Conservation (phyloP, 2,888 invertebrate species). For the Perdita meconis region DNA sequence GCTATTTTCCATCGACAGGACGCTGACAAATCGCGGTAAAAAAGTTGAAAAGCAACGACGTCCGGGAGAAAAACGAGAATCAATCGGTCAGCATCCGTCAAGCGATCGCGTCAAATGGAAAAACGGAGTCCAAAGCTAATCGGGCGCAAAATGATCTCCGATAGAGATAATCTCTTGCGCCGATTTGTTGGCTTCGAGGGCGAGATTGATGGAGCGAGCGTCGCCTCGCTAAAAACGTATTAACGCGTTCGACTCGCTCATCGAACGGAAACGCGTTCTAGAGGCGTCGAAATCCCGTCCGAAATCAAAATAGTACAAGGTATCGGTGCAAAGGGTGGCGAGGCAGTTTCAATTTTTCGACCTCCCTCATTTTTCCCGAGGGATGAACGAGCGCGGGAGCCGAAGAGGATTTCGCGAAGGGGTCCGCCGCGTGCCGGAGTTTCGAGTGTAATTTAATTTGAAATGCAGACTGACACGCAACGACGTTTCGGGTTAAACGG, state of each 20-base stretch:
- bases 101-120: slow-evolving; percentile 14
- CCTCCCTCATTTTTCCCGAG: slow-evolving; percentile 2
- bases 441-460: slow-evolving; percentile 81
- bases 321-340: background rate
- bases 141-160: slow-evolving; percentile 1
- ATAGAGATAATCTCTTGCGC: too few species aligned
- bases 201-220: too few species aligned
- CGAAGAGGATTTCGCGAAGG: slow-evolving; percentile 47
- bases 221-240: too few species aligned
- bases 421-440: slow-evolving; percentile 60
- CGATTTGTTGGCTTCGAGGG: too few species aligned
- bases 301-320: background rate
- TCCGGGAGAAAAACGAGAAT: background rate
- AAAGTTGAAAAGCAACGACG: slow-evolving; percentile 6
- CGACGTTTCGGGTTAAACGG: slow-evolving; percentile 80
- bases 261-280: too few species aligned
- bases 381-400: slow-evolving; percentile 14
- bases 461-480: slow-evolving; percentile 83
- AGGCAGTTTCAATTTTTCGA: slow-evolving; percentile 20
- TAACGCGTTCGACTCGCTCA: too few species aligned
- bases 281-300: too few species aligned
- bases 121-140: background rate
- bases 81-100: slow-evolving; percentile 65
- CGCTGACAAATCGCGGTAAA: slow-evolving; percentile 39
- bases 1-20: slow-evolving; percentile 18